These are phyloP conservation scores for Eriocheir sinensis DNA, from an alignment of 1,140 invertebrate species.

Conservation along the genomic window DNA sequence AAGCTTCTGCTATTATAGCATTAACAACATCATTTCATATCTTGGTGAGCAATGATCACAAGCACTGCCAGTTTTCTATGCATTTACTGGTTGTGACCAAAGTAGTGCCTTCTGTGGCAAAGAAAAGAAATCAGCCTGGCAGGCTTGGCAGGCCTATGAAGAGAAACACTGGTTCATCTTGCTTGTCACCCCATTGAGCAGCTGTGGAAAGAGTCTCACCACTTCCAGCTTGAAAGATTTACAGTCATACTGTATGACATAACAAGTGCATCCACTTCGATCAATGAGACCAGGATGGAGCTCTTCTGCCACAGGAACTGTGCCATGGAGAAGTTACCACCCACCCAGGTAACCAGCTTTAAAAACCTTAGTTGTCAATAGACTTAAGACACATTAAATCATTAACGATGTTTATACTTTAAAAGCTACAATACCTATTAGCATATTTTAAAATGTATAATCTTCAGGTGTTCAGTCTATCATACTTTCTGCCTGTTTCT, in stretches of 20 bases:
- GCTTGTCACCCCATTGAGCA: conserved; percentile 32
- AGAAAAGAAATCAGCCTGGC: conserved; percentile 19
- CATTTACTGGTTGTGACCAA: conserved; percentile 54
- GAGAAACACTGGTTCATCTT: conserved; percentile 30
- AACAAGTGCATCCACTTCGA: conserved; percentile 44
- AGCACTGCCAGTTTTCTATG: conserved; percentile 58
- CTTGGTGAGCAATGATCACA: conserved; percentile 29
- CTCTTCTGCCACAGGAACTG: conserved; percentile 49
- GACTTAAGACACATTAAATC: too few relatives aligned
- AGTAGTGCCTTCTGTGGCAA: conserved; percentile 42
- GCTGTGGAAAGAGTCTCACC: conserved; percentile 8
- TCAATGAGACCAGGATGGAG: conserved; percentile 32
- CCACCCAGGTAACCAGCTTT: conserved; percentile 20
- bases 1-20: conserved; percentile 47
- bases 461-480: too few relatives aligned
- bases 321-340: conserved; percentile 39
- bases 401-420: too few relatives aligned
- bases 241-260: conserved; percentile 48
- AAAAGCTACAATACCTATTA: too few relatives aligned
- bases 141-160: conserved; percentile 52
- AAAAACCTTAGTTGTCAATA: too few relatives aligned
- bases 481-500: neutral
- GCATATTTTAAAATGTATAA: too few relatives aligned
- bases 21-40: conserved; percentile 15
- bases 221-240: conserved; percentile 40